These are phyloP conservation scores for Tenodera sinensis DNA, from an alignment of 2,888 invertebrate genomes.

Conservation along the genomic window DNA sequence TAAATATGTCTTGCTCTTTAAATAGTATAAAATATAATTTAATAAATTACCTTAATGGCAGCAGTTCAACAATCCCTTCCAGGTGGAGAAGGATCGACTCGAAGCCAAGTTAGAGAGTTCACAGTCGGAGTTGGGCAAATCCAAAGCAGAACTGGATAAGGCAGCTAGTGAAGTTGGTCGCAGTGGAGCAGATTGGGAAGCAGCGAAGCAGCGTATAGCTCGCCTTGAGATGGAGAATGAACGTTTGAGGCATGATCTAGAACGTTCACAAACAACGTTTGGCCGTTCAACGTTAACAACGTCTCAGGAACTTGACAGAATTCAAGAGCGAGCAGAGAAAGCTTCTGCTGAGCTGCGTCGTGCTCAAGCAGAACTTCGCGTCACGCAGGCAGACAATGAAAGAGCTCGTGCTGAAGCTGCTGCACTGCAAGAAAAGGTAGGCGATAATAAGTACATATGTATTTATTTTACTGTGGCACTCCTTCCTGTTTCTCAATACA, in stretches of 20 bases:
- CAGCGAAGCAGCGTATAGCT: slow-evolving; percentile 76
- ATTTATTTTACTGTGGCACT: too few species aligned
- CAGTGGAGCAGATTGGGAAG: slow-evolving; percentile 86
- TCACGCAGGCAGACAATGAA: slow-evolving; percentile 88
- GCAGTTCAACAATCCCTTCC: background rate
- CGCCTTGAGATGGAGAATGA: slow-evolving; percentile 88
- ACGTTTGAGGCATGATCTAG: slow-evolving; percentile 78
- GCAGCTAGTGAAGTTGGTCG: slow-evolving; percentile 85
- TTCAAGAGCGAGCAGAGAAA: slow-evolving; percentile 84
- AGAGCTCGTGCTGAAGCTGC: slow-evolving; percentile 79
- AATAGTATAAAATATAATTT: background rate
- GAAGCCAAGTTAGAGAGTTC: slow-evolving; percentile 90
- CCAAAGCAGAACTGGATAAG: slow-evolving; percentile 90
- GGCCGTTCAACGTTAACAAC: slow-evolving; percentile 78
- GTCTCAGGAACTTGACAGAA: slow-evolving; percentile 71
- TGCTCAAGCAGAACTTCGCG: slow-evolving; percentile 84
- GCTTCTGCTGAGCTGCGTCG: slow-evolving; percentile 77
- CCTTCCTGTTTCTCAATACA: too few species aligned
- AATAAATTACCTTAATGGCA: background rate
- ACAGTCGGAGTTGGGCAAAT: slow-evolving; percentile 89
- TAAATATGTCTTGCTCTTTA: background rate
- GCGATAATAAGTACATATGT: background rate
- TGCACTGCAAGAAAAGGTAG: slow-evolving; percentile 77
- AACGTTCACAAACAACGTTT: slow-evolving; percentile 78
- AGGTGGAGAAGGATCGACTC: slow-evolving; percentile 81